Evolutionary conservation across 2,113 vertebrate species (phyloP), one percentile per base, ranked within the genome.

Genomic region (Gobius niger): DNA sequence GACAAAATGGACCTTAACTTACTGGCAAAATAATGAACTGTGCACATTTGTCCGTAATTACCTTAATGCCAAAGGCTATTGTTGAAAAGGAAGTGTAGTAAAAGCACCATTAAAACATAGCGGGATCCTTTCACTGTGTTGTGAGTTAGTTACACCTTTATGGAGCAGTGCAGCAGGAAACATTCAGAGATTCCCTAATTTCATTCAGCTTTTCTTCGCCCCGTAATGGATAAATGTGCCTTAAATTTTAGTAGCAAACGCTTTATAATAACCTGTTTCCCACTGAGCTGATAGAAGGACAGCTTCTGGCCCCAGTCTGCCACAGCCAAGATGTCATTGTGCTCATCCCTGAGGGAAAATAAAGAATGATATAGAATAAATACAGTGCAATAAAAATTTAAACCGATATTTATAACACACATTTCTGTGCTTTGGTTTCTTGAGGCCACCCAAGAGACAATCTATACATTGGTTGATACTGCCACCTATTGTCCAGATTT

Each of bases 241-340:
- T 52, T 49, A 14, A 49, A 53, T 19, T 7, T 5, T 5, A 4
- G 19, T 10, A 53, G 13, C 10, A 52, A 53, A 11, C 11, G 3
- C 16, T 47, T 42, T 34, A 63, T 49, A 56, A 42, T 82, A 91
- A 99, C 96, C 95, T 98, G 96, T 68, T 98, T 98, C 73, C 98
- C 97, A 89, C 98, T 99, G 44, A 99, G 95, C 67, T 98, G 96
- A 87, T 98, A 99, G 88, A 99, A 98, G 65, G 98, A 98, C 81
- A 99, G 93, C 69, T 92, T 97, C 88, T 98, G 97, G 61, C 96
- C 95, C 98, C 98, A 99, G 82, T 98, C 98, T 85, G 97, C 95
- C 76, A 99, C 95, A 65, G 97, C 96, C 86, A 99, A 89, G 80
- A 96, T 94, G 85, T 99, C 96, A 89, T 96, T 97, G 90, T 95